Percentiles rank a stretch among this genome's conserved stretches.
These are phyloP conservation scores for Lepidurus couesii DNA, from an alignment of 1,140 invertebrate genomes.

Conservation along the genomic window DNA sequence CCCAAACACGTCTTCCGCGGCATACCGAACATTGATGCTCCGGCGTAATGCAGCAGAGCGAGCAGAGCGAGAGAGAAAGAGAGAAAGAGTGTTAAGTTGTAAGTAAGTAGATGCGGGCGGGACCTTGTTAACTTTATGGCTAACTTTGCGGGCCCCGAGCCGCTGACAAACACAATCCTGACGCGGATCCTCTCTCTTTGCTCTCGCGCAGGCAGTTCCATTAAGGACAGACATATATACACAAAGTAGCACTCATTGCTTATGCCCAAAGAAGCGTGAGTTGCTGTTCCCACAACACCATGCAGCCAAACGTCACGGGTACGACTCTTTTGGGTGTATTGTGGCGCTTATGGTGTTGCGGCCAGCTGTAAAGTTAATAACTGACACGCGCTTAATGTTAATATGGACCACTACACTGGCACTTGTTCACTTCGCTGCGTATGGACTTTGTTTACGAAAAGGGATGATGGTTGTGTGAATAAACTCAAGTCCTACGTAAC, in stretches of 20 bases:
- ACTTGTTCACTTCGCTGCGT: too few relatives aligned
- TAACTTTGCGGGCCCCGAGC: background rate
- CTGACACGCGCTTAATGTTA: too few relatives aligned
- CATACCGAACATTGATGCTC: background rate
- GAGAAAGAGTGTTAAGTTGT: background rate
- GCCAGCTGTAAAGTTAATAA: too few relatives aligned
- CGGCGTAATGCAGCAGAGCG: background rate
- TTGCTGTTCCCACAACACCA: too few relatives aligned
- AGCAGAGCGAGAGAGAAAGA: background rate
- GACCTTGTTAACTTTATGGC: constrained; percentile 14
- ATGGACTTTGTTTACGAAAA: too few relatives aligned
- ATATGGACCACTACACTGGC: too few relatives aligned
- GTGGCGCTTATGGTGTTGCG: too few relatives aligned
- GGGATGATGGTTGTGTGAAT: too few relatives aligned
- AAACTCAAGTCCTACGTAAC: too few relatives aligned
- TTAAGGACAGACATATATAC: background rate
- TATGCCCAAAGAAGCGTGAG: too few relatives aligned
- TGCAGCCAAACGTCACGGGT: too few relatives aligned
- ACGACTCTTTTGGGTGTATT: too few relatives aligned
- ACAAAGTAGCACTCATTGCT: background rate
- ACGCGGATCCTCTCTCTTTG: background rate
- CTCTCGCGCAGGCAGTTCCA: background rate
- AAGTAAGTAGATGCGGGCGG: background rate
- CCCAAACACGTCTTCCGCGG: background rate
- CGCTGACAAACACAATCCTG: constrained; percentile 21